Conservation (phyloP, 2,888 invertebrate species). For the Sminthurinus aureus region DNA sequence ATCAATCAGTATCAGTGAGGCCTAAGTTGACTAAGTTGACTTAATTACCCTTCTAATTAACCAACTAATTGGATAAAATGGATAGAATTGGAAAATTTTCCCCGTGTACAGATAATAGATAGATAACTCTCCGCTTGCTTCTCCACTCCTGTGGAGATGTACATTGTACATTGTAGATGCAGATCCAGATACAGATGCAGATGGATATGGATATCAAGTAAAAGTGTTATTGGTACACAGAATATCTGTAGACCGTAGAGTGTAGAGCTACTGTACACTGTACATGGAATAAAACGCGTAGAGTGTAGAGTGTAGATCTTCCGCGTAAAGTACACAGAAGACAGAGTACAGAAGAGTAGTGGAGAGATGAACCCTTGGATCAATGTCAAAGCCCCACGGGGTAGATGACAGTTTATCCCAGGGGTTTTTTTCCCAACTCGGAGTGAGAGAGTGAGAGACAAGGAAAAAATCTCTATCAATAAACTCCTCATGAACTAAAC, state of each 20-base stretch:
- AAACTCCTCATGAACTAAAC: not conserved
- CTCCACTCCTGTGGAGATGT: no score
- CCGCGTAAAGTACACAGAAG: no score
- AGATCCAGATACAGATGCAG: not conserved
- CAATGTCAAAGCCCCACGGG: constrained; percentile 42
- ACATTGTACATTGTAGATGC: no score
- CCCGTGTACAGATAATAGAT: constrained; percentile 10
- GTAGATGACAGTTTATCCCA: constrained; percentile 39
- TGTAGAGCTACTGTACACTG: no score
- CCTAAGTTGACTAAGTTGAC: constrained; percentile 42
- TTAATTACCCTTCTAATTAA: constrained; percentile 44
- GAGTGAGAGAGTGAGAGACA: not conserved
- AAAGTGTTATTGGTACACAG: not conserved
- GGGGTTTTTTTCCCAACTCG: constrained; percentile 22
- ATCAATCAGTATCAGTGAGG: constrained; percentile 43
- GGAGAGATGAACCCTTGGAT: constrained; percentile 36
- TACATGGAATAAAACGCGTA: no score
- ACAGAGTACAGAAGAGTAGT: no score
- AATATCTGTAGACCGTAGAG: no score
- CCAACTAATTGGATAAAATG: constrained; percentile 43
- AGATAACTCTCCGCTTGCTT: not conserved
- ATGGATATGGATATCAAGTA: not conserved
- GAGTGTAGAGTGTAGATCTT: no score
- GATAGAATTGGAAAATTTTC: constrained; percentile 41
- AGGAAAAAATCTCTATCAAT: not conserved